A percentile compares a stretch with the other conserved stretches of the same genome.
phyloP scores from a whole-genome alignment of 2,797 vertebrate genomes.

The Dipus sagitta region DNA sequence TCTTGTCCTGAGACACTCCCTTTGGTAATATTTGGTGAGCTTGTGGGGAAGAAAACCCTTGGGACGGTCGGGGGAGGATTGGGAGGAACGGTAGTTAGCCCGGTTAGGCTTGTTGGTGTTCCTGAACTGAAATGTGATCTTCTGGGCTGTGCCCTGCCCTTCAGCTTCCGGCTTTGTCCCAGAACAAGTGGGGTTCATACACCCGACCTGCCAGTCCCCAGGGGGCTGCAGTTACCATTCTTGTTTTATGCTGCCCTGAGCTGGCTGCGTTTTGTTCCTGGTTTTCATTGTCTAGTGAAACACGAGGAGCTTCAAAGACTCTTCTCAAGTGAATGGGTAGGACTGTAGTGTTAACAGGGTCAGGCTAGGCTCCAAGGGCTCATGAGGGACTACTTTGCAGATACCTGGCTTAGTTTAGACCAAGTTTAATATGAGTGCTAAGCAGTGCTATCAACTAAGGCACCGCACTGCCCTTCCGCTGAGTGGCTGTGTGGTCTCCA shows the following conservation, averaged over 20 bases:
- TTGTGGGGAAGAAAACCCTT: conserved; percentile 25
- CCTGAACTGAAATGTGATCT: conserved; percentile 23
- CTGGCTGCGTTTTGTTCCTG: conserved; percentile 62
- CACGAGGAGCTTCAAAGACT: conserved; percentile 65
- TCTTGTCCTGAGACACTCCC: conserved; percentile 44
- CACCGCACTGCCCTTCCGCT: neutral
- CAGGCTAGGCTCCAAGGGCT: conserved; percentile 13
- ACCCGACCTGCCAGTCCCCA: conserved; percentile 63
- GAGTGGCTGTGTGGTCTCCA: conserved; percentile 46
- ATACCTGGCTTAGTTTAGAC: conserved; percentile 56
- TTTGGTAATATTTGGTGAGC: conserved; percentile 54
- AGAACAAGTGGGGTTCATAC: conserved; percentile 57
- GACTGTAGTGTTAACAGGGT: neutral
- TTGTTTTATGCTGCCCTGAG: conserved; percentile 58
- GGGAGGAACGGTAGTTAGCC: conserved; percentile 21
- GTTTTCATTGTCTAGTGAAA: conserved; percentile 74
- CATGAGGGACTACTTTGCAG: conserved; percentile 41
- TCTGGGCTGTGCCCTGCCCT: conserved; percentile 50
- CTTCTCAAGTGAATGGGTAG: conserved; percentile 57
- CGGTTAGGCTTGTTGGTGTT: neutral
- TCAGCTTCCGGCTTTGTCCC: conserved; percentile 60
- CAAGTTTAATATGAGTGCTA: conserved; percentile 46
- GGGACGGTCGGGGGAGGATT: neutral
- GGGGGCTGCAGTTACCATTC: neutral
- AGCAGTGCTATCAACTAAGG: neutral